These are phyloP conservation scores for Drosophila biarmipes DNA, from an alignment of 1,140 invertebrate genomes.

Conservation along the genomic window DNA sequence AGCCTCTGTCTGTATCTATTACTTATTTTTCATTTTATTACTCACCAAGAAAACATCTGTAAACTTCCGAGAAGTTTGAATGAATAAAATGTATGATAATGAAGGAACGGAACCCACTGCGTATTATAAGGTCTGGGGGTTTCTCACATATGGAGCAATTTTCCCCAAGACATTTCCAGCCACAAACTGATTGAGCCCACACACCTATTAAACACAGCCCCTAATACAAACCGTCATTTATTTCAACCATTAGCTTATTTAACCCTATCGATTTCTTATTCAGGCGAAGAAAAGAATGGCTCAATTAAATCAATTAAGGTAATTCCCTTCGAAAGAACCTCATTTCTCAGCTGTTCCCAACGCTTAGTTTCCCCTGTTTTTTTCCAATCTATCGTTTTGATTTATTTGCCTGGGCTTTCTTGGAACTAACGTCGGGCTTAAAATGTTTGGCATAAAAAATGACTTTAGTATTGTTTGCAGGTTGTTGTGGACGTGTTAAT, in stretches of 20 bases:
- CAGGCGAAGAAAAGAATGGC: background rate
- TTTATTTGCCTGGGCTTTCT: constrained; percentile 12
- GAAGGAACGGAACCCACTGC: background rate
- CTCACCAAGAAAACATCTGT: background rate
- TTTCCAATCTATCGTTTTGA: constrained; percentile 16
- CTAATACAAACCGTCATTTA: constrained; percentile 17
- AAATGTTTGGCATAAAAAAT: constrained; percentile 5
- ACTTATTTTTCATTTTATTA: background rate
- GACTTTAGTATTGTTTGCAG: constrained; percentile 12
- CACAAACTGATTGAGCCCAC: background rate
- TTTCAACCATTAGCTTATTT: constrained; percentile 26
- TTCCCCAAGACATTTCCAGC: constrained; percentile 5
- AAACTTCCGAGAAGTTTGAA: background rate
- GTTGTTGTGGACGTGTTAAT: constrained; percentile 38
- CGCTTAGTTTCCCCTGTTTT: constrained; percentile 2
- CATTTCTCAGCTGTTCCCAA: constrained; percentile 1
- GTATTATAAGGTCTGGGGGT: background rate
- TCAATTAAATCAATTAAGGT: constrained; percentile 31
- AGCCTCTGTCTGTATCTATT: too few relatives aligned
- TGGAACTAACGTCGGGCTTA: background rate
- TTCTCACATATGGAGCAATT: background rate
- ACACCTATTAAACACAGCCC: background rate
- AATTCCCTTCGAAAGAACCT: background rate
- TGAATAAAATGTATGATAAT: background rate
- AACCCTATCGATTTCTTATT: constrained; percentile 29